These are phyloP conservation scores for Lagopus leucura DNA, from an alignment of 2,113 vertebrate species.

Conservation along the genomic window DNA sequence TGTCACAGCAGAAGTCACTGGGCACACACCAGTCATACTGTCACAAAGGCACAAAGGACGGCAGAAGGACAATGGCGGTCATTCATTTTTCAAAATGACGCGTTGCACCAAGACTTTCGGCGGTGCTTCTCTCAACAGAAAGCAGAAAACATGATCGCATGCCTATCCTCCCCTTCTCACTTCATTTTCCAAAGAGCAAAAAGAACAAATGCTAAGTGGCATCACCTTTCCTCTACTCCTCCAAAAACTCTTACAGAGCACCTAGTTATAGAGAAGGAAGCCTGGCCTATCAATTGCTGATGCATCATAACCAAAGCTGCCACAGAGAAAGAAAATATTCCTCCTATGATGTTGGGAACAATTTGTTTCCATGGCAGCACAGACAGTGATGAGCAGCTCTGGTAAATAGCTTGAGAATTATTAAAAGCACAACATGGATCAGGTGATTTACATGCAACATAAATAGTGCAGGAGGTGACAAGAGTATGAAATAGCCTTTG, in stretches of 20 bases:
- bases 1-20: background rate
- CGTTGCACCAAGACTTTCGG: conserved; percentile 1
- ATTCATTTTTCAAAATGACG: conserved; percentile 36
- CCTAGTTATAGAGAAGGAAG: conserved; percentile 3
- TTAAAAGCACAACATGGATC: background rate
- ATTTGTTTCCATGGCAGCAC: conserved; percentile 66
- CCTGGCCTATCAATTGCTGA: conserved; percentile 8
- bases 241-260: conserved; percentile 23
- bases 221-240: background rate
- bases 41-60: background rate
- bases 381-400: conserved; percentile 34
- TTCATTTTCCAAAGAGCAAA: conserved; percentile 8
- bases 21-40: conserved; percentile 18
- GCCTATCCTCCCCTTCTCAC: background rate
- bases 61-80: conserved; percentile 2
- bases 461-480: conserved; percentile 19
- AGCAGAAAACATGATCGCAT: background rate
- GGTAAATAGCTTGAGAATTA: conserved; percentile 37
- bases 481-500: conserved; percentile 41
- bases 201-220: conserved; percentile 33
- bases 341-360: conserved; percentile 24
- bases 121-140: background rate
- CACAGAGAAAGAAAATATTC: conserved; percentile 13
- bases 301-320: conserved; percentile 24
- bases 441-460: conserved; percentile 41